Evolutionary conservation across 53 echinoderm and acorn worm genomes (phyloP).

Genomic region (Actinopyga echinites): DNA sequence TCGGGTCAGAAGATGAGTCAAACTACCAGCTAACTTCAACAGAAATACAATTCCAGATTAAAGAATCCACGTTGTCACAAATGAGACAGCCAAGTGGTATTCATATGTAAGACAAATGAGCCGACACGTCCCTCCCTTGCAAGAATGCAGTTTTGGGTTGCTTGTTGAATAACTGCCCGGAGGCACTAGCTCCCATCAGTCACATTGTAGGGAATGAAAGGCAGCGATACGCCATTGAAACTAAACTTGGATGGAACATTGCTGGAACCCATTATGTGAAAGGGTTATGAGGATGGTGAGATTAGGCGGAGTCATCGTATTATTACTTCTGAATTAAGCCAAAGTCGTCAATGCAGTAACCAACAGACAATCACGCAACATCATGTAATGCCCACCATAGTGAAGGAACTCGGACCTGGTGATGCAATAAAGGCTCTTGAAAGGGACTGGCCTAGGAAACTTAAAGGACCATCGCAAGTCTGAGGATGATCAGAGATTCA

Average conservation of each 20-base stretch:
- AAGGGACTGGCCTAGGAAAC: background rate
- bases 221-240: slow-evolving; percentile 60
- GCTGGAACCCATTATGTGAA: slow-evolving; percentile 28
- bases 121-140: slow-evolving; percentile 51
- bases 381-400: slow-evolving; percentile 30
- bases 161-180: slow-evolving; percentile 66
- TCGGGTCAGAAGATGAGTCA: slow-evolving; percentile 49
- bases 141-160: slow-evolving; percentile 57
- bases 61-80: slow-evolving; percentile 49
- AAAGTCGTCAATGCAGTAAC: background rate
- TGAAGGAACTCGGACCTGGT: slow-evolving; percentile 23
- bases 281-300: background rate
- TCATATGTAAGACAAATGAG: slow-evolving; percentile 49
- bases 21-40: slow-evolving; percentile 43
- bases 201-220: slow-evolving; percentile 40
- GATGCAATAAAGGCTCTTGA: slow-evolving; percentile 49
- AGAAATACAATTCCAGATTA: slow-evolving; percentile 52
- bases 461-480: slow-evolving; percentile 21
- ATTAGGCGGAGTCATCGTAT: slow-evolving; percentile 32
- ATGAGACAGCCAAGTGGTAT: slow-evolving; percentile 53
- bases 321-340: slow-evolving; percentile 7
- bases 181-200: slow-evolving; percentile 51
- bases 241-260: slow-evolving; percentile 70
- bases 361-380: background rate
- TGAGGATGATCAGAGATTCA: slow-evolving; percentile 9